Conservation (phyloP, 2,113 vertebrate species). For the Puntigrus tetrazona region DNA sequence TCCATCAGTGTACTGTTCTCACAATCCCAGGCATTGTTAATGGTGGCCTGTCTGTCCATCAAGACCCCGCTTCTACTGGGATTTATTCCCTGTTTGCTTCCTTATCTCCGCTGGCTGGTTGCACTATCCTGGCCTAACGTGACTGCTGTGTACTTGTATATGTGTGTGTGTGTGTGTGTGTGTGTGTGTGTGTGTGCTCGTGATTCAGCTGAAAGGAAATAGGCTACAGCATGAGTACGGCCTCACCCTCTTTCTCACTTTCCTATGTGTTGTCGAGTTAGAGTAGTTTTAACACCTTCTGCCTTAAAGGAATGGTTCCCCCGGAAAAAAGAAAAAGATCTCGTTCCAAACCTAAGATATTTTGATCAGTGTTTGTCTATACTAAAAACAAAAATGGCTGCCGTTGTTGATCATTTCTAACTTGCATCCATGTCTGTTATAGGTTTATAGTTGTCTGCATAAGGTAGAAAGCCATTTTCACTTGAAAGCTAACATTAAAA, state of each 20-base stretch:
- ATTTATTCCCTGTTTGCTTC: constrained; percentile 89
- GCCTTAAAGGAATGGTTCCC: not conserved
- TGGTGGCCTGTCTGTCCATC: constrained; percentile 95
- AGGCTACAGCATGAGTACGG: constrained; percentile 24
- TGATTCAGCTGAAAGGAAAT: constrained; percentile 45
- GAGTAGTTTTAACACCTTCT: constrained; percentile 41
- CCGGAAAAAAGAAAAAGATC: not conserved
- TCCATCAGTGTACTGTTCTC: constrained; percentile 90
- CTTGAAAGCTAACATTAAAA: not conserved
- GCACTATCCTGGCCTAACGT: constrained; percentile 51
- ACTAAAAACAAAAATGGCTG: not conserved
- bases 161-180: constrained; percentile 48
- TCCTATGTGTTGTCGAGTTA: constrained; percentile 47
- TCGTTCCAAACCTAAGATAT: not conserved
- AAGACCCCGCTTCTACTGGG: constrained; percentile 81
- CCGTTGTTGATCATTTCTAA: not conserved
- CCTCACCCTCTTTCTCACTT: constrained; percentile 55
- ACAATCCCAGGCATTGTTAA: constrained; percentile 94
- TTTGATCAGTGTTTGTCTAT: not conserved
- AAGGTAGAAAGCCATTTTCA: not conserved
- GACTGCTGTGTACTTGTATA: constrained; percentile 44
- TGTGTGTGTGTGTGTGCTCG: too few relatives aligned
- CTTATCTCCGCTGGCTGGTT: constrained; percentile 83
- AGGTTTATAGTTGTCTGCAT: not conserved
- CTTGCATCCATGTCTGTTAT: not conserved